Evolutionary conservation across 2,888 invertebrate species (phyloP), one percentile per base, ranked within the genome.

Genomic region (Argyresthia goedartella): DNA sequence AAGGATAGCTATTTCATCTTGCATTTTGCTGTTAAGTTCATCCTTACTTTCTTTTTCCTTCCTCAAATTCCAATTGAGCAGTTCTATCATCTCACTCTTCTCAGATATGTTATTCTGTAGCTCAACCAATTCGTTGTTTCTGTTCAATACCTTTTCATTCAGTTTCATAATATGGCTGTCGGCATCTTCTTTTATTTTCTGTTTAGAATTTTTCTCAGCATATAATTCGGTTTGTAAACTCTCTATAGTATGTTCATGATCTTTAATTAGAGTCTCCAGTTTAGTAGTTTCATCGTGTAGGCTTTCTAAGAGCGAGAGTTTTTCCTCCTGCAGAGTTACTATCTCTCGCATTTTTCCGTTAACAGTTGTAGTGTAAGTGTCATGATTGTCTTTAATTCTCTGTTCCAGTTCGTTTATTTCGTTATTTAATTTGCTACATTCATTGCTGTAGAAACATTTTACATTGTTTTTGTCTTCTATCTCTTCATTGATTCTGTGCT

Each of bases 101-200:
- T 69, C 65, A 39, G 71, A 69, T 56, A 78, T 62, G 56, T 68
- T 78, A 57, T 82, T 76, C 63, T 81, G 81, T 52, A 81, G 55
- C 58, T 81, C 81, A 39, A 81, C 76, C 8, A 81, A 59, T 63
- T 82, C 82, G 64, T 82, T 81, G 56, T 80, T 81, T 56, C 80
- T 71, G 53, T 81, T 81, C 11, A 76, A 59, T 4, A 81, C 68
- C 59, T 81, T 81, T 61, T 81, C 81, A 56, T 82, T 82, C 6
- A 81, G 57, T 51, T 75, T 76, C 79, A 81, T 80, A 41, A 78
- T 60, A 51, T 73, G 69, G 57, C 64, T 75, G 47, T 81, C 81
- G 56, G 73, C 80, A 35, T 74, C 66, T 4, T 81, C 80, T 55
- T 67, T 76, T 61, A 80, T 68, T 54, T 65, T 73, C 1, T 63